Conservation (phyloP, 1,140 invertebrate genomes). For the Drosophila pandora region DNA sequence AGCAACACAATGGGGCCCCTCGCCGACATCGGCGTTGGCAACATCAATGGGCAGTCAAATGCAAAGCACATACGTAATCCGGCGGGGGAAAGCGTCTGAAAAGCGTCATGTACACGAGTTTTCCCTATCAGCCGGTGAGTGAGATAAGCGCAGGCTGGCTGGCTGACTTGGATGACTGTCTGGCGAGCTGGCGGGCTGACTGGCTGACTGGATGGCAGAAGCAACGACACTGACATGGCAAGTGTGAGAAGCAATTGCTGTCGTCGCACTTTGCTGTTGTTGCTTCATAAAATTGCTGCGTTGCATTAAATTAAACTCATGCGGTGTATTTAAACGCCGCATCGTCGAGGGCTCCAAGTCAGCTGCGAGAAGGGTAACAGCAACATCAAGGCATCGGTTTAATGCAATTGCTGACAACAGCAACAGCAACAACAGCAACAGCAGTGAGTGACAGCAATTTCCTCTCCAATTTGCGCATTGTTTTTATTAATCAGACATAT, state of each 20-base stretch:
- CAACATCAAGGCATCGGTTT: slow-evolving; percentile 8
- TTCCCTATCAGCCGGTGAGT: slow-evolving; percentile 38
- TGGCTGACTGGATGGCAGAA: neutral
- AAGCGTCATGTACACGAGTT: slow-evolving; percentile 26
- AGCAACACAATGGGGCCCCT: slow-evolving; percentile 31
- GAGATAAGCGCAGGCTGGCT: slow-evolving; percentile 41
- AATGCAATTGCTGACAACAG: slow-evolving; percentile 9
- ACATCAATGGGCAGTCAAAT: slow-evolving; percentile 51
- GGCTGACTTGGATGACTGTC: neutral
- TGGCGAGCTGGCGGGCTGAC: neutral
- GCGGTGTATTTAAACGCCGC: slow-evolving; percentile 73
- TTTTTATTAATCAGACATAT: slow-evolving; percentile 69
- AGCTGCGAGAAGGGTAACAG: slow-evolving; percentile 2
- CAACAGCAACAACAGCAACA: slow-evolving; percentile 54
- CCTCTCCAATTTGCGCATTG: slow-evolving; percentile 72
- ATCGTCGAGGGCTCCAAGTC: slow-evolving; percentile 36
- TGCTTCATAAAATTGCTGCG: slow-evolving; percentile 75
- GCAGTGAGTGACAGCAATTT: slow-evolving; percentile 76
- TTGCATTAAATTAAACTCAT: slow-evolving; percentile 81
- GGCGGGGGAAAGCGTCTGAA: neutral
- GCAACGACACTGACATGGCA: slow-evolving; percentile 23
- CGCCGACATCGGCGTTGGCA: slow-evolving; percentile 31
- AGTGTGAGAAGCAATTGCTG: slow-evolving; percentile 64
- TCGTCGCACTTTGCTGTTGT: slow-evolving; percentile 48
- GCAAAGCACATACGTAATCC: slow-evolving; percentile 55